These are phyloP conservation scores for Trichogramma evanescens DNA, from an alignment of 2,888 invertebrate species.

Conservation along the genomic window DNA sequence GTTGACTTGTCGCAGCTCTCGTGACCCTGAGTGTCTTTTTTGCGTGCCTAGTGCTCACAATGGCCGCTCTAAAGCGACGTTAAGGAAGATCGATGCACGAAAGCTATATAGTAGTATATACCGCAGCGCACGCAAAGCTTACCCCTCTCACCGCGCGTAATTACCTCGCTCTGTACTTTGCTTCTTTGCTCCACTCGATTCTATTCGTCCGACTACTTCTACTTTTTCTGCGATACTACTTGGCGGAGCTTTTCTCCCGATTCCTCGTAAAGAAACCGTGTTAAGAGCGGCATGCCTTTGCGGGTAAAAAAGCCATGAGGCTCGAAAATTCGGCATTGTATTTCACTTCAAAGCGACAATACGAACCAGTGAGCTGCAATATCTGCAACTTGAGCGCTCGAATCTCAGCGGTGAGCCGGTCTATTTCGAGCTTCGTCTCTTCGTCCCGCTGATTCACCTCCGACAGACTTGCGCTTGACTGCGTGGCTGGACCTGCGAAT, in stretches of 20 bases:
- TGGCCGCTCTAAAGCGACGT: slow-evolving; percentile 15
- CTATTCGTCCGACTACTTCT: too few species aligned
- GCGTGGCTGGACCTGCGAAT: slow-evolving; percentile 34
- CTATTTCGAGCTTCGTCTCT: slow-evolving; percentile 56
- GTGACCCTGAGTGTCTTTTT: background rate
- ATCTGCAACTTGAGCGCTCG: slow-evolving; percentile 55
- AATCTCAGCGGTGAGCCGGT: slow-evolving; percentile 58
- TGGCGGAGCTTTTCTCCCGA: too few species aligned
- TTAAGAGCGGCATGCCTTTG: too few species aligned
- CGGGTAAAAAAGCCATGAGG: too few species aligned
- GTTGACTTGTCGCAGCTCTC: too few species aligned
- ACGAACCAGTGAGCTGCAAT: slow-evolving; percentile 52
- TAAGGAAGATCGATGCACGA: slow-evolving; percentile 28
- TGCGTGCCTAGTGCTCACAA: slow-evolving; percentile 13
- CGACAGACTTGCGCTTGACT: slow-evolving; percentile 46
- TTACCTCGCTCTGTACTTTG: too few species aligned
- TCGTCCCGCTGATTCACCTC: slow-evolving; percentile 54
- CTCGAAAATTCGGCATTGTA: too few species aligned
- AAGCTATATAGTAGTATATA: background rate
- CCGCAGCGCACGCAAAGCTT: background rate
- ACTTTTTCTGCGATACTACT: too few species aligned
- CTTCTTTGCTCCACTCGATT: too few species aligned
- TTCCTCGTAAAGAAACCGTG: too few species aligned
- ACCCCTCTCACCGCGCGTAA: background rate
- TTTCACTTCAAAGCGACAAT: background rate